phyloP scores from a whole-genome alignment of 2,113 vertebrate species.

The Taurulus bubalis region DNA sequence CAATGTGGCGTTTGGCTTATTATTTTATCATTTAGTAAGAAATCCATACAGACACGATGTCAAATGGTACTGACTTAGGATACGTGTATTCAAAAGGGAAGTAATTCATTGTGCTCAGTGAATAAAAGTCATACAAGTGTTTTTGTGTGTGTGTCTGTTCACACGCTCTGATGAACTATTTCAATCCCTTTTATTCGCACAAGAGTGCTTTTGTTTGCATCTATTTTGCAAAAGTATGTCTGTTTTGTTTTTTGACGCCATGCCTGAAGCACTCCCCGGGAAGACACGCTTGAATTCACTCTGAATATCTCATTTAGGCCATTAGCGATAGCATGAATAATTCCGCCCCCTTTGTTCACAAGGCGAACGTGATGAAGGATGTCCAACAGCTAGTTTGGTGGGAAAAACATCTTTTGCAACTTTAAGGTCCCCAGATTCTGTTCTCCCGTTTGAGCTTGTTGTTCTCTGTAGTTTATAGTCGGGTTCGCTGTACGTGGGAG shows the following conservation, averaged over 20 bases:
- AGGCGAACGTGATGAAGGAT: constrained; percentile 38
- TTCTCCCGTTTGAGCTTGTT: constrained; percentile 7
- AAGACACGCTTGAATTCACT: constrained; percentile 59
- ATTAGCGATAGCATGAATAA: constrained; percentile 75
- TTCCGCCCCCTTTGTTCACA: constrained; percentile 63
- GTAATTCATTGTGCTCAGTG: background rate
- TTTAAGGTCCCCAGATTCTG: constrained; percentile 23
- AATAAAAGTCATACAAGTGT: background rate
- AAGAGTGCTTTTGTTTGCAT: background rate
- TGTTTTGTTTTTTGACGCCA: constrained; percentile 2
- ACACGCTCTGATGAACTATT: background rate
- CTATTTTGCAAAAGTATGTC: constrained; percentile 15
- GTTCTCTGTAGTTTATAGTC: constrained; percentile 43
- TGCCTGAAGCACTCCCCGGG: constrained; percentile 37
- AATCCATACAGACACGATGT: background rate
- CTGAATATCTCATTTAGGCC: constrained; percentile 72
- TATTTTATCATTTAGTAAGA: background rate
- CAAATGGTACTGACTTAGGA: background rate
- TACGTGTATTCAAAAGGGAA: background rate
- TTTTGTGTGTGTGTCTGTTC: background rate
- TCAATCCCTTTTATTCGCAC: background rate
- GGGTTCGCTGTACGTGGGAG: background rate
- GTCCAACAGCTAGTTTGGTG: constrained; percentile 56
- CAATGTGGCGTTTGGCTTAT: background rate
- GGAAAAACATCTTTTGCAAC: constrained; percentile 55